Evolutionary conservation across 2,888 invertebrate species (phyloP), one percentile per base, ranked within the genome.

Genomic region (Nudaria mundana): DNA sequence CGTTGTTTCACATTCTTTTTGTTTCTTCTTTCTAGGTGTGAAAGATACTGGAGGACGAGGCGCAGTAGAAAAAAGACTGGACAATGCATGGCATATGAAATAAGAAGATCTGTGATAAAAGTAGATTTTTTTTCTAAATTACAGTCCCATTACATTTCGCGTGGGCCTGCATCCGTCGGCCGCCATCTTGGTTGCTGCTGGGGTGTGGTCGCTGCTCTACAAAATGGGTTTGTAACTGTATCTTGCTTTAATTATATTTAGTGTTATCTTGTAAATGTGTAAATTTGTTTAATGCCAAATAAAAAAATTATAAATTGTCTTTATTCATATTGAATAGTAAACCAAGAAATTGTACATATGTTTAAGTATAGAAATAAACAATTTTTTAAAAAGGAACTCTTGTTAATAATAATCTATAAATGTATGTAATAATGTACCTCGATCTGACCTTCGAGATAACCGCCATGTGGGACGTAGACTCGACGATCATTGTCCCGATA

Each of bases 161-260:
- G 88, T 88, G 87, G 87, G 88, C 84, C 87, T 86, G 85, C 82
- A 80, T 81, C 81, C 78, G 81, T 75, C 74, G 83, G 86, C 83
- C 86, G 85, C 82, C 84, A 85, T 86, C 82, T 85, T 92, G 92
- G 92, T 70, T 86, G 91, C 70, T 87, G 72, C 72, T 79, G 72
- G 85, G 72, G 90, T 88, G 69, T 88, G 72, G 92, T 85, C 61
- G 92, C 92, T 69, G 92, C 91, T 65, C 67, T 90, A 86, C 67
- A 90, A 81, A 76, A 83, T 92, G 90, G 79, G 91, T 91, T 76
- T 90, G 90, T 71, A 87, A 90, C 76, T 83, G 90, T 76, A 90
- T 88, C 79, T 87, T 89, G 73, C 89, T 89, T 57, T 80, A 86
- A 85, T 62, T 84, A 62, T 84, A 61, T 63, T 78, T 79, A 76